Evolutionary conservation across 2,888 invertebrate species (phyloP), one percentile per base, ranked within the genome.

Genomic region (Parelbella ahira): DNA sequence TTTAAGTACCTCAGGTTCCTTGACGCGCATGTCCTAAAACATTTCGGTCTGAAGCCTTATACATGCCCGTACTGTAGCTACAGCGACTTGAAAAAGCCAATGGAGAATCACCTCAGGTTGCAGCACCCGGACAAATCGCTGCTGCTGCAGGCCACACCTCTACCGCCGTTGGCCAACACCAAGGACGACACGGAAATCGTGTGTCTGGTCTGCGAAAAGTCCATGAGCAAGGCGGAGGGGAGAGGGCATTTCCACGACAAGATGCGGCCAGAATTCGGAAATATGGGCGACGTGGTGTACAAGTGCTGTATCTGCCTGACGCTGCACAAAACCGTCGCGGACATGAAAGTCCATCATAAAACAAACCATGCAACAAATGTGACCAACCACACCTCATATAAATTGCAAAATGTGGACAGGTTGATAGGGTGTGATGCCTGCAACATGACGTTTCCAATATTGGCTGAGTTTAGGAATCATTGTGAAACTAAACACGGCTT

Each of bases 11-110:
- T 42, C 2, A 53, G 54, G 7, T 55, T 60, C 6, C 34, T 86
- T n/a, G 66, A 63, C 7, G 63, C 69, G 25, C 90, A 90, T 53
- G 57, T 80, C 3, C 57, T 79, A 18, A 60, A 71, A 1, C 90
- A 90, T 56, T 88, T 80, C 70, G 65, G 71, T 2, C 50, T 86
- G 4, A 83, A 82, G 45, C 82, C 88, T 0, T 83, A 59, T 45
- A 53, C 53, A 0, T 91, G 90, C 50, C 49, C 45, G 0, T 63
- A 78, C 41, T 91, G 90, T 50, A 45, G 58, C 1, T 64, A 60
- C 33, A 59, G 54, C 1, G 69, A 73, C 1, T 51, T 66, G 2
- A 68, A 68, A 7, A 53, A 56, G 8, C 23, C 46, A 0, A 53
- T 89, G 6, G 33, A 58, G 0, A 48, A 42, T 1, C 90, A 90